Evolutionary conservation across 1,140 invertebrate genomes (phyloP).

Genomic region (Drosophila virilis): DNA sequence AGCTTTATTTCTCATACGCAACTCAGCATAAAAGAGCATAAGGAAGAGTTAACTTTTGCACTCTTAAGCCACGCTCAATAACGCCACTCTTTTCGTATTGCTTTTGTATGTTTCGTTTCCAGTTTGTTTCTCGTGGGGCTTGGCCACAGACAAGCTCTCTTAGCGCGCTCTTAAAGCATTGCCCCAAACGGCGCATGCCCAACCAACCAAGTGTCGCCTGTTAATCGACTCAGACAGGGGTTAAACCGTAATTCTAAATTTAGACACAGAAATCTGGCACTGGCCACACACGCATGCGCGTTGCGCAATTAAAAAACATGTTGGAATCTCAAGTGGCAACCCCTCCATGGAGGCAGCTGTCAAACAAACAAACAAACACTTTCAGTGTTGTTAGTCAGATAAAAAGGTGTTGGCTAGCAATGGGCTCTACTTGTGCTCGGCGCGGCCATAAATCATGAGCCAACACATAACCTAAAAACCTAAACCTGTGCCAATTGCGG

Average conservation of each 20-base stretch:
- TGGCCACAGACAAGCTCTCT: slow-evolving; percentile 2
- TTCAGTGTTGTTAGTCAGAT: slow-evolving; percentile 47
- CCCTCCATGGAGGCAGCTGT: slow-evolving; percentile 44
- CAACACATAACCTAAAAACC: slow-evolving; percentile 2
- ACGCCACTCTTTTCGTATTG: neutral
- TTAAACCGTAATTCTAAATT: slow-evolving; percentile 39
- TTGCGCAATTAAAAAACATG: slow-evolving; percentile 54
- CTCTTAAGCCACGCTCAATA: slow-evolving; percentile 1
- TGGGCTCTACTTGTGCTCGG: neutral
- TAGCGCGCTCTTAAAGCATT: slow-evolving; percentile 16
- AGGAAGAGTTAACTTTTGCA: neutral
- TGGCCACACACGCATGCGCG: slow-evolving; percentile 32
- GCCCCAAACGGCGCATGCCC: neutral
- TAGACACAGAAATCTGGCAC: slow-evolving; percentile 17
- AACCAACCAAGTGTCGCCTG: slow-evolving; percentile 18
- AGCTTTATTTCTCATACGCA: neutral
- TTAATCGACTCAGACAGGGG: slow-evolving; percentile 34
- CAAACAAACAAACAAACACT: slow-evolving; percentile 45
- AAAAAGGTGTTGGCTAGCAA: slow-evolving; percentile 39
- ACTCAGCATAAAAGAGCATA: neutral
- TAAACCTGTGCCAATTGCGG: slow-evolving; percentile 48
- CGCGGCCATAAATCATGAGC: slow-evolving; percentile 12
- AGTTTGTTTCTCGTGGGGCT: slow-evolving; percentile 12
- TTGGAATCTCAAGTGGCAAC: slow-evolving; percentile 58
- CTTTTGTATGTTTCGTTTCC: slow-evolving; percentile 27